A percentile compares a stretch with the other conserved stretches of the same genome.
phyloP scores from a whole-genome alignment of 2,888 invertebrate species.

The Villa cingulata region DNA sequence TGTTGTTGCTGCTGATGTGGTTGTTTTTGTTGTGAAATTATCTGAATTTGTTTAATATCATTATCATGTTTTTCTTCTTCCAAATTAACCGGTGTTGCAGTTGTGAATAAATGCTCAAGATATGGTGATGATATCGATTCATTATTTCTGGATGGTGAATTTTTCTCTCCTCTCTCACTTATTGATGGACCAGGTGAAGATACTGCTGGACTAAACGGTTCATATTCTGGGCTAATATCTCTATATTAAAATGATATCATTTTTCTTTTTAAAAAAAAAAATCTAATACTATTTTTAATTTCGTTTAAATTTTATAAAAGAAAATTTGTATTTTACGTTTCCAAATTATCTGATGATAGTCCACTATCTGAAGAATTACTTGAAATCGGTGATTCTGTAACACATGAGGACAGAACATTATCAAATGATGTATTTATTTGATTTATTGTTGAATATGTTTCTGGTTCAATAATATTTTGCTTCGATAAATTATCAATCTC shows the following conservation, averaged over 20 bases:
- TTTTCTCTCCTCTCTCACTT: slow-evolving; percentile 15
- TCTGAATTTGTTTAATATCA: slow-evolving; percentile 8
- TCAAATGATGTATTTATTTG: slow-evolving; percentile 5
- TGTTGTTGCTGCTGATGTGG: background rate
- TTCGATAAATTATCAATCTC: slow-evolving; percentile 36
- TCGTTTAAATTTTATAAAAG: background rate
- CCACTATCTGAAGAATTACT: slow-evolving; percentile 50
- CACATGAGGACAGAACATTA: slow-evolving; percentile 23
- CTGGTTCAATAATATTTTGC: slow-evolving; percentile 21
- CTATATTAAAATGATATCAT: slow-evolving; percentile 9
- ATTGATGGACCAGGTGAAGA: slow-evolving; percentile 17
- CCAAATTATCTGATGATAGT: slow-evolving; percentile 47
- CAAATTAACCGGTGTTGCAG: background rate
- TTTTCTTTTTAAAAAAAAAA: background rate
- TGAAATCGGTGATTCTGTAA: slow-evolving; percentile 11
- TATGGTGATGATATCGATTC: background rate
- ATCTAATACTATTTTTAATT: background rate
- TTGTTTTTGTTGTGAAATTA: background rate
- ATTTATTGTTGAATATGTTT: slow-evolving; percentile 25
- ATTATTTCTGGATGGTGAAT: background rate
- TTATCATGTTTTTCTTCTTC: background rate
- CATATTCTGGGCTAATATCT: slow-evolving; percentile 20
- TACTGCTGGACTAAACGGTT: slow-evolving; percentile 17
- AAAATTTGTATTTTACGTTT: slow-evolving; percentile 35
- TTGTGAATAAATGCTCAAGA: background rate